A percentile compares a stretch with the other conserved stretches of the same genome.
Conservation (phyloP, 2,888 invertebrate genomes). For the Dynastes grantii region DNA sequence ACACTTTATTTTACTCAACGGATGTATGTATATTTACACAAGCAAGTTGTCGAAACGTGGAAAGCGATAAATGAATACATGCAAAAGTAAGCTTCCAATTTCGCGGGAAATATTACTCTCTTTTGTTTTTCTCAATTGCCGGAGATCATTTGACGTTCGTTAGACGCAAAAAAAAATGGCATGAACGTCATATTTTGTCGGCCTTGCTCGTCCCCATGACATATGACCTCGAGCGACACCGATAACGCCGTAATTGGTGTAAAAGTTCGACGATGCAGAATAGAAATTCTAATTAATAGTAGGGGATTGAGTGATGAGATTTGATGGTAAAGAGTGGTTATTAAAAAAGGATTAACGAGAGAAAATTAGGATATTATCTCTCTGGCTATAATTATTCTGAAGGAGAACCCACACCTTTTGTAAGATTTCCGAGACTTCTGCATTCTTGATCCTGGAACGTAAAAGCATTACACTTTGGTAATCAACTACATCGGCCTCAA, state of each 20-base stretch:
- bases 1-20: constrained; percentile 1
- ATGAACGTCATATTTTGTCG: constrained; percentile 33
- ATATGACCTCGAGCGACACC: constrained; percentile 40
- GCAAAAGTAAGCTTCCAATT: not conserved
- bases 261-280: not conserved
- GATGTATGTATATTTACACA: constrained; percentile 9
- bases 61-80: not conserved
- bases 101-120: not conserved
- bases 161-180: not conserved
- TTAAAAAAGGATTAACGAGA: no score
- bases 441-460: no score
- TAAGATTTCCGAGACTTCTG: no score
- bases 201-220: constrained; percentile 57
- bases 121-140: not conserved
- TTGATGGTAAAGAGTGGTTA: no score
- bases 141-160: not conserved
- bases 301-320: not conserved
- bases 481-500: no score
- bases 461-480: no score
- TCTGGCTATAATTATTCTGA: no score
- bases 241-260: constrained; percentile 28
- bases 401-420: no score
- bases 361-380: no score
- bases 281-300: not conserved
- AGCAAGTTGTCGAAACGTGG: constrained; percentile 1